Evolutionary conservation across 2,797 vertebrate species (phyloP).

Genomic region (Hydrocynus forskahlii): DNA sequence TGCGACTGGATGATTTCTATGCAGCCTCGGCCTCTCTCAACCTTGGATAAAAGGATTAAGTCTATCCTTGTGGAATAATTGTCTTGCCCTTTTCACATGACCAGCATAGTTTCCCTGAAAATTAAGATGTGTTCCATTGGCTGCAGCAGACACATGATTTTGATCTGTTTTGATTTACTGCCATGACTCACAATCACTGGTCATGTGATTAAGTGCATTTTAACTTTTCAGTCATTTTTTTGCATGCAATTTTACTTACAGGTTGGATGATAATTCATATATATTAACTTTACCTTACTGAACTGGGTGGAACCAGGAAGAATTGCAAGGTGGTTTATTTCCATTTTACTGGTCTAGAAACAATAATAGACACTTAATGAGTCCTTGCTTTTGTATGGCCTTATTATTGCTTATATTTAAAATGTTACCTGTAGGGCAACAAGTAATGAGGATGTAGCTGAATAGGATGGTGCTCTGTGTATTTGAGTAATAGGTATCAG

Average conservation of each 20-base stretch:
- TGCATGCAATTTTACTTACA: not conserved
- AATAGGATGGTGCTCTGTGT: not conserved
- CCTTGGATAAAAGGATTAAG: conserved; percentile 78
- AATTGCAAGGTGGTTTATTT: not conserved
- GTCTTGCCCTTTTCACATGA: conserved; percentile 76
- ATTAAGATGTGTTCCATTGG: conserved; percentile 60
- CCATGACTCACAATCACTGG: conserved; percentile 53
- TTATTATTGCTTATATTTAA: not conserved
- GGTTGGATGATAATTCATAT: too few relatives aligned
- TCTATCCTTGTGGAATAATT: conserved; percentile 75
- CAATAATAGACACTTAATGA: not conserved
- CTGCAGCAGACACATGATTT: conserved; percentile 57
- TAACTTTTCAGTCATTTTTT: conserved; percentile 4
- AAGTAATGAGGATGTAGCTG: not conserved
- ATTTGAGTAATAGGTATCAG: not conserved
- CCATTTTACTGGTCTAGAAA: not conserved
- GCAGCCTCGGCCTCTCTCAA: conserved; percentile 40
- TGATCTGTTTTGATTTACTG: conserved; percentile 58
- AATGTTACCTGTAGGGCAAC: not conserved
- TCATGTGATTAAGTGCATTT: conserved; percentile 41
- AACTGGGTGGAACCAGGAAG: not conserved
- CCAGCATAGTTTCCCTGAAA: conserved; percentile 57
- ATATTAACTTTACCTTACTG: not conserved
- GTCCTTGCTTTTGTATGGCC: not conserved
- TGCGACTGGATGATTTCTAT: conserved; percentile 60